Evolutionary conservation across 2,888 invertebrate species (phyloP).

Genomic region (Acrobasis repandana): DNA sequence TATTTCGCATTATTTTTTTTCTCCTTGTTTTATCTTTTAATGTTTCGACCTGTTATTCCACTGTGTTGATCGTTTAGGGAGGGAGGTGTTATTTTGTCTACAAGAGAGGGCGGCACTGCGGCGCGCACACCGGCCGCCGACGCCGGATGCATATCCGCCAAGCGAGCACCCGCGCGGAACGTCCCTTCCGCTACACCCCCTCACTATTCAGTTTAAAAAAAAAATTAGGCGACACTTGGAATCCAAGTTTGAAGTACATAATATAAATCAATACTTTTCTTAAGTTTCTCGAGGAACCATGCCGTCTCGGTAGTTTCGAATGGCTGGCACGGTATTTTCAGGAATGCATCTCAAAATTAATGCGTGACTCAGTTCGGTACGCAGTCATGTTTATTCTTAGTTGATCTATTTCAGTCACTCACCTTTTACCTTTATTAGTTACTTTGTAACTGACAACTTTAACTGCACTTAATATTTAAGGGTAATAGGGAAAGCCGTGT

Average conservation of each 20-base stretch:
- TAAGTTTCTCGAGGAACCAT: slow-evolving; percentile 10
- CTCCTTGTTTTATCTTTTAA: too few species aligned
- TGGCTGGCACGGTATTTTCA: slow-evolving; percentile 16
- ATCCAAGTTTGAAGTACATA: too few species aligned
- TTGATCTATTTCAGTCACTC: slow-evolving; percentile 21
- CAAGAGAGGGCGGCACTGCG: slow-evolving; percentile 56
- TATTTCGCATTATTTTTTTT: background rate
- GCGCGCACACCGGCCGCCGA: slow-evolving; percentile 78
- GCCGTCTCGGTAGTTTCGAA: slow-evolving; percentile 11
- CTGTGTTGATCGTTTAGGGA: background rate
- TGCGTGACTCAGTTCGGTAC: slow-evolving; percentile 23
- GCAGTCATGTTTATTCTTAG: slow-evolving; percentile 22
- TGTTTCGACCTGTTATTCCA: background rate
- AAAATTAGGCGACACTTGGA: slow-evolving; percentile 52
- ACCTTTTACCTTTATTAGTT: slow-evolving; percentile 22
- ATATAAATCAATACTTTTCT: background rate
- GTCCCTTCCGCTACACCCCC: slow-evolving; percentile 77
- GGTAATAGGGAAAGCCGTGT: background rate
- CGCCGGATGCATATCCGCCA: slow-evolving; percentile 79
- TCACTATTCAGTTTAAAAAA: slow-evolving; percentile 60
- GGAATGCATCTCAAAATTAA: slow-evolving; percentile 22
- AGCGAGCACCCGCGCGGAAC: slow-evolving; percentile 73
- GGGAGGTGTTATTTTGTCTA: slow-evolving; percentile 50
- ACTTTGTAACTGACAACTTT: slow-evolving; percentile 3
- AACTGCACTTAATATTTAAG: background rate